phyloP scores from a whole-genome alignment of 1,140 invertebrate species.

The Choristoneura fumiferana region DNA sequence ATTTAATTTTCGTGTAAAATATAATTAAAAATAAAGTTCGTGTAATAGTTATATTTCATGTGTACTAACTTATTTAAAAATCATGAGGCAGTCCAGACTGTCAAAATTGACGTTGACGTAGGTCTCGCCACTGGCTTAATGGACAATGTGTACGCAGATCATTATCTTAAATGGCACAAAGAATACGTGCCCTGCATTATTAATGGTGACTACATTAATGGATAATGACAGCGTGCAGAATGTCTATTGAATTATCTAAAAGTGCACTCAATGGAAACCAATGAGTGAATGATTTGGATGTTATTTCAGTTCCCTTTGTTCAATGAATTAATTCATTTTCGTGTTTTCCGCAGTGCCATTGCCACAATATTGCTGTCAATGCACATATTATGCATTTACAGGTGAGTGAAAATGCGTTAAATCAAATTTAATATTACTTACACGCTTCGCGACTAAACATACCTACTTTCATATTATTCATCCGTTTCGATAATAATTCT shows the following conservation, averaged over 20 bases:
- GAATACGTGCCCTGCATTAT: neutral
- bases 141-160: neutral
- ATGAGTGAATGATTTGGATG: neutral
- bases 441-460: too few species aligned
- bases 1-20: too few species aligned
- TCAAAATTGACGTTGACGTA: constrained; percentile 8
- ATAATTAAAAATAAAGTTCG: too few species aligned
- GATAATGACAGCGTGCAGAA: too few species aligned
- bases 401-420: too few species aligned
- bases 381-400: too few species aligned
- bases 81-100: neutral
- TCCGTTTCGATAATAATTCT: neutral
- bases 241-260: too few species aligned
- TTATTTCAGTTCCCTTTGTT: too few species aligned
- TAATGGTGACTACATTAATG: neutral
- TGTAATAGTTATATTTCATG: too few species aligned
- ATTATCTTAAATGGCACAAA: neutral
- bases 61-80: constrained; percentile 1
- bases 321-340: neutral
- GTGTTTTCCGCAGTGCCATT: too few species aligned
- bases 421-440: too few species aligned
- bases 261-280: neutral
- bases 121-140: constrained; percentile 4
- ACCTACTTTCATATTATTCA: neutral
- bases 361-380: too few species aligned